A percentile compares a stretch with the other conserved stretches of the same genome.
These are phyloP conservation scores for Eolophus roseicapilla DNA, from an alignment of 2,113 vertebrate genomes.

Conservation along the genomic window DNA sequence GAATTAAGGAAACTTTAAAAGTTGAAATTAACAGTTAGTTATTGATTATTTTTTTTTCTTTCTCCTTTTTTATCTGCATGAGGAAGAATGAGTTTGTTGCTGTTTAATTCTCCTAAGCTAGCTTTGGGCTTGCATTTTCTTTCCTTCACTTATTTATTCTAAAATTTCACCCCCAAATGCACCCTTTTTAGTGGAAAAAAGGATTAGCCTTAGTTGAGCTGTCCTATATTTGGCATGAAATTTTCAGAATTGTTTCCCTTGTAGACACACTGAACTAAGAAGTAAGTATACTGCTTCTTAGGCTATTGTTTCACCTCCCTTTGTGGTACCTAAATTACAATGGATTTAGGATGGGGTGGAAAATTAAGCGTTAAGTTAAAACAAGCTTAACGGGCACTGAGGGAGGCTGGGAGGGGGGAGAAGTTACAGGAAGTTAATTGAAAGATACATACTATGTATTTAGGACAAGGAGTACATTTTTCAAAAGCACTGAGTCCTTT, in stretches of 20 bases:
- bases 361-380: neutral
- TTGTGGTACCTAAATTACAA: neutral
- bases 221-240: neutral
- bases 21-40: neutral
- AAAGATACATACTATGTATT: neutral
- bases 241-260: neutral
- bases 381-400: neutral
- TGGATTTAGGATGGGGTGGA: neutral
- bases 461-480: neutral
- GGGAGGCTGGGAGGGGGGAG: neutral
- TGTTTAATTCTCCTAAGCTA: neutral
- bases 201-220: neutral
- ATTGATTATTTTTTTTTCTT: neutral
- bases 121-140: neutral
- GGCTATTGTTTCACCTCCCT: neutral
- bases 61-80: constrained; percentile 4
- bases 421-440: neutral
- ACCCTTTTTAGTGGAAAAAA: neutral
- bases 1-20: neutral
- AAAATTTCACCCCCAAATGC: neutral
- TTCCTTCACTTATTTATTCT: neutral
- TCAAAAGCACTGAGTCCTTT: neutral
- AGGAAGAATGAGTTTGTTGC: neutral
- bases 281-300: neutral
- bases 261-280: neutral